phyloP scores from a whole-genome alignment of 2,113 vertebrate genomes.

The Aldabrachelys gigantea region DNA sequence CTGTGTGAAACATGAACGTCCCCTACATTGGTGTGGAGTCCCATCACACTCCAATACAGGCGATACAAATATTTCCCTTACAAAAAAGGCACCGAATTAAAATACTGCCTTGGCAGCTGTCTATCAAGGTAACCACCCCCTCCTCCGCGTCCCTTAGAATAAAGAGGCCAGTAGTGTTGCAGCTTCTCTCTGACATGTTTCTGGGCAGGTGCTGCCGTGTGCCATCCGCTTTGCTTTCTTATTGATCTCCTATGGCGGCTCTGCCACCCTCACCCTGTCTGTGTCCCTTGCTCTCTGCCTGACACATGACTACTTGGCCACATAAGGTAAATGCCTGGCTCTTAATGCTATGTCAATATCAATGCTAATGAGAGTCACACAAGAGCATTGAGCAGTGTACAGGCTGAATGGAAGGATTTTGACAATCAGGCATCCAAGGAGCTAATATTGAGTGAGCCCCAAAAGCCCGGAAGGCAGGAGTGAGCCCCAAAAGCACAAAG shows the following conservation, averaged over 20 bases:
- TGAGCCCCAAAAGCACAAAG: background rate
- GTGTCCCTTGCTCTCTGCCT: background rate
- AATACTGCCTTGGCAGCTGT: background rate
- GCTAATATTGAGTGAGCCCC: background rate
- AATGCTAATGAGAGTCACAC: background rate
- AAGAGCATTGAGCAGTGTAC: background rate
- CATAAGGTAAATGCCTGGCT: background rate
- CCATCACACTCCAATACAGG: background rate
- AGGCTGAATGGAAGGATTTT: background rate
- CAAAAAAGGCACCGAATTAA: background rate
- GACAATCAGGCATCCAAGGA: background rate
- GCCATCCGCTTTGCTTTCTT: background rate
- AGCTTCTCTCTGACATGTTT: background rate
- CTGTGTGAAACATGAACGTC: background rate
- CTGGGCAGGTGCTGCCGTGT: too few species aligned
- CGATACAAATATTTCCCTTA: background rate
- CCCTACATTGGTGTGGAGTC: background rate
- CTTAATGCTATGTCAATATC: background rate
- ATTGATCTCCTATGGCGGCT: background rate
- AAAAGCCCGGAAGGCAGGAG: background rate
- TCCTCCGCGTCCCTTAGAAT: background rate
- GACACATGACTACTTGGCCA: background rate
- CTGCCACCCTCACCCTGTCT: background rate
- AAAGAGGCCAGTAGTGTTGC: background rate
- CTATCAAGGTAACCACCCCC: background rate